Evolutionary conservation across 92 coral and sea anemone genomes (phyloP).

Genomic region (Heliopora coerulea): DNA sequence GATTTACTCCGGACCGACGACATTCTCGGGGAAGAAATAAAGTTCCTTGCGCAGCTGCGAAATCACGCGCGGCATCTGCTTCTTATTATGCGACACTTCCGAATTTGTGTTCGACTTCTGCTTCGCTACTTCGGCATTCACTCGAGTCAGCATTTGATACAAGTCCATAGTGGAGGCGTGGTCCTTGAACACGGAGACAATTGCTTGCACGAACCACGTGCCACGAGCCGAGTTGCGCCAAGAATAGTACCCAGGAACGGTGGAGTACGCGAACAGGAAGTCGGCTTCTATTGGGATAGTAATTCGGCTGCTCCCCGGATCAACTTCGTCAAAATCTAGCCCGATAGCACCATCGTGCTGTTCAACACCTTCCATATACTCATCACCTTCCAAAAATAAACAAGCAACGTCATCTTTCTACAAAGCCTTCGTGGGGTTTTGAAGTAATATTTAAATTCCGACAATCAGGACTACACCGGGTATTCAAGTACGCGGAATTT

Average conservation of each 20-base stretch:
- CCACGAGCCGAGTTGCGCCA: constrained; percentile 55
- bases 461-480: too few species aligned
- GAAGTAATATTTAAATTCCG: too few species aligned
- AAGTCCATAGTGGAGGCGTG: constrained; percentile 48
- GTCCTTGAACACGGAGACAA: constrained; percentile 42
- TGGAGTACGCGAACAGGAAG: constrained; percentile 55
- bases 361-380: constrained; percentile 56
- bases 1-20: constrained; percentile 36
- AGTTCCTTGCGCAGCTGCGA: constrained; percentile 49
- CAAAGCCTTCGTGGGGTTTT: too few species aligned
- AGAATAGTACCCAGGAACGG: constrained; percentile 59
- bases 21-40: constrained; percentile 52
- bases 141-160: constrained; percentile 47
- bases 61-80: constrained; percentile 43
- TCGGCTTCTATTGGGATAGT: constrained; percentile 51
- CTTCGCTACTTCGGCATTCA: constrained; percentile 44
- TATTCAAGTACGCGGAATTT: too few species aligned
- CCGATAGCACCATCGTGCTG: constrained; percentile 32
- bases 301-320: constrained; percentile 39
- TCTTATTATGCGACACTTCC: constrained; percentile 42
- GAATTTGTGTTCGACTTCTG: constrained; percentile 50
- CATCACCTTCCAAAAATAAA: too few species aligned
- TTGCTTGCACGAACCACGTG: constrained; percentile 53
- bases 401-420: too few species aligned
- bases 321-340: constrained; percentile 43